phyloP scores from a whole-genome alignment of 2,113 vertebrate species.

The Burhinus bistriatus region DNA sequence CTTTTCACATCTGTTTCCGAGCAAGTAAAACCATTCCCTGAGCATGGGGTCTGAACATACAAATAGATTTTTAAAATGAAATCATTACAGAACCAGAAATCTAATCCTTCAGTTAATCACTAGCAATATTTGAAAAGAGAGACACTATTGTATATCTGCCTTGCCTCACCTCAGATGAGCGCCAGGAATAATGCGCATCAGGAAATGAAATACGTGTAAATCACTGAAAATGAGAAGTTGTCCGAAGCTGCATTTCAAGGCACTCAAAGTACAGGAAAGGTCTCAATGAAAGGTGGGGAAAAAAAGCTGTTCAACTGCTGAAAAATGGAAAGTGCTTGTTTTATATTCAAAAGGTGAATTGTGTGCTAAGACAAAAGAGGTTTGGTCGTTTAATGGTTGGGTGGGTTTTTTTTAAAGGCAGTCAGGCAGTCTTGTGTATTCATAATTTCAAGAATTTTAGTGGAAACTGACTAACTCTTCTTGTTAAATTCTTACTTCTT shows the following conservation, averaged over 20 bases:
- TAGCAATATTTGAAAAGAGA: neutral
- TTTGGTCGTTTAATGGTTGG: neutral
- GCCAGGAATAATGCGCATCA: neutral
- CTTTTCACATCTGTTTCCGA: neutral
- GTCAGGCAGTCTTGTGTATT: neutral
- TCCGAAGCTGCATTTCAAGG: neutral
- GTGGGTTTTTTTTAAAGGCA: neutral
- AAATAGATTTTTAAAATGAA: neutral
- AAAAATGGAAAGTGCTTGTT: neutral
- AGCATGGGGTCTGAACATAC: neutral
- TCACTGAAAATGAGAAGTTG: neutral
- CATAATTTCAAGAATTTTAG: neutral
- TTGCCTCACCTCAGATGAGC: neutral
- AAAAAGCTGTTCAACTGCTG: neutral
- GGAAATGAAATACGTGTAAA: conserved; percentile 23
- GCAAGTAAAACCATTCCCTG: neutral
- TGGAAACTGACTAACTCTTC: neutral
- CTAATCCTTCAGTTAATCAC: conserved; percentile 33
- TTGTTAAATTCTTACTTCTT: neutral
- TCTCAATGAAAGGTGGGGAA: neutral
- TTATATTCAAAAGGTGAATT: neutral
- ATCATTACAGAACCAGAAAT: neutral
- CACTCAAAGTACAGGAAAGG: neutral
- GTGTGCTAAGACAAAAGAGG: neutral
- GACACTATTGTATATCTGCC: neutral